Evolutionary conservation across 2,797 vertebrate genomes (phyloP), one percentile per base, ranked within the genome.

Genomic region (Oryzias sinensis): DNA sequence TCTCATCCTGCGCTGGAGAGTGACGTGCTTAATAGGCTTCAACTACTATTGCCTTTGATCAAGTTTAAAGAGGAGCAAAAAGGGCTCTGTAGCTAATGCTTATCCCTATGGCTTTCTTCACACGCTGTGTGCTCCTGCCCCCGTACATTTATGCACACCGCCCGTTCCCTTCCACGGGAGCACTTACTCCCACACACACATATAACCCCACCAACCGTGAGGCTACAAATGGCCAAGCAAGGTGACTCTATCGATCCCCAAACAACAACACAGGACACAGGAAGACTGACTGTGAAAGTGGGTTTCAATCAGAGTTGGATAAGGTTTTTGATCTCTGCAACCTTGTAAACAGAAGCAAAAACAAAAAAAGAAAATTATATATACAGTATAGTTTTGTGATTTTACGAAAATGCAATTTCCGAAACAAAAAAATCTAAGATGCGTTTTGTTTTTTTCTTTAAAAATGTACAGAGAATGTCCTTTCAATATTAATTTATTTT

Each of bases 211-310:
- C 85, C 84, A 85, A 86, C 80, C 79, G 72, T 66, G 76, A 80
- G 84, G 83, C 90, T 91, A 91, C 90, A 91, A 91, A 91, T 89
- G 90, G 87, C 90, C 76, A 91, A 87, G 87, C 91, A 93, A 93
- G 92, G 92, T 93, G 90, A 92, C 91, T 92, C 83, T 83, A 92
- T 92, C 79, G 92, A 92, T 93, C 87, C 85, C 77, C 63, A 81
- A 87, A 88, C 85, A 87, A 81, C 72, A 76, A 82, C 59, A 43
- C 74, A 72, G 67, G 64, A 70, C 68, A 69, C 49, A 79, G 43
- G 65, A 58, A 68, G 63, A 72, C 51, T 59, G 50, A 53, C 43
- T 48, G 67, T 53, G 69, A 70, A 83, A 81, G 83, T 71, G 63
- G 62, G 83, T 80, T 83, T 82, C 63, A 76, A 79, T 81, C 56